Conservation (phyloP, 1,140 invertebrate genomes). For the Drosophila simulans region DNA sequence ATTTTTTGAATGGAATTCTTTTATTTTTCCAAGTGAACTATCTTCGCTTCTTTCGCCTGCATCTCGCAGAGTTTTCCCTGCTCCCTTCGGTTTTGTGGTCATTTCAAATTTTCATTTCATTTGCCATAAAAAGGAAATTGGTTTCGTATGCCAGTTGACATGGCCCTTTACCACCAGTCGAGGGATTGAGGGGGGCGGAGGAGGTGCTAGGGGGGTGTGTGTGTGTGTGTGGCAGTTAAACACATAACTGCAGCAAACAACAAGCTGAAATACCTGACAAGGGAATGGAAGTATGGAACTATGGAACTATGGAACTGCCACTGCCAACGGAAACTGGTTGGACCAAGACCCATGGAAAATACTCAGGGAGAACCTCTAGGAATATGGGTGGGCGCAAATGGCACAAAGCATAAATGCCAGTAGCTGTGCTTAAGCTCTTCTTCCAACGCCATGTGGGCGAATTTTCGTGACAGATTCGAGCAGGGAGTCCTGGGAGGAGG, state of each 20-base stretch:
- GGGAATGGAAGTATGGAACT: constrained; percentile 10
- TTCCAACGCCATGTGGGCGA: constrained; percentile 8
- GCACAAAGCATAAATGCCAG: constrained; percentile 26
- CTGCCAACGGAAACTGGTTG: constrained; percentile 8
- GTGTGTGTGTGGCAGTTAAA: constrained; percentile 35
- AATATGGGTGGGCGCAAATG: too few species aligned
- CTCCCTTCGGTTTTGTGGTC: constrained; percentile 66
- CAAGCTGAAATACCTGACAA: constrained; percentile 46
- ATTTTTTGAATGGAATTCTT: too few species aligned
- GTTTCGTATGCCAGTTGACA: constrained; percentile 76
- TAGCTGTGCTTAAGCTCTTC: constrained; percentile 35
- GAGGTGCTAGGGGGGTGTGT: background rate
- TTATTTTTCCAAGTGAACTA: constrained; percentile 2
- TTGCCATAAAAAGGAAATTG: constrained; percentile 83
- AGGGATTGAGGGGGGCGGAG: background rate
- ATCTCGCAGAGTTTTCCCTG: background rate
- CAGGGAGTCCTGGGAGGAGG: background rate
- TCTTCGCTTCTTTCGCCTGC: constrained; percentile 1
- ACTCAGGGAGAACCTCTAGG: background rate
- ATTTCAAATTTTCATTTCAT: constrained; percentile 83
- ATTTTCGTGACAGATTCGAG: constrained; percentile 20
- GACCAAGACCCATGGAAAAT: background rate
- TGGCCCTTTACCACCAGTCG: constrained; percentile 35
- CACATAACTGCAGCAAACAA: constrained; percentile 46
- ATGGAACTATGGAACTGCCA: constrained; percentile 2